Percentiles rank a stretch among this genome's conserved stretches.
Conservation (phyloP, 1,140 invertebrate species). For the Caenorhabditis brenneri region DNA sequence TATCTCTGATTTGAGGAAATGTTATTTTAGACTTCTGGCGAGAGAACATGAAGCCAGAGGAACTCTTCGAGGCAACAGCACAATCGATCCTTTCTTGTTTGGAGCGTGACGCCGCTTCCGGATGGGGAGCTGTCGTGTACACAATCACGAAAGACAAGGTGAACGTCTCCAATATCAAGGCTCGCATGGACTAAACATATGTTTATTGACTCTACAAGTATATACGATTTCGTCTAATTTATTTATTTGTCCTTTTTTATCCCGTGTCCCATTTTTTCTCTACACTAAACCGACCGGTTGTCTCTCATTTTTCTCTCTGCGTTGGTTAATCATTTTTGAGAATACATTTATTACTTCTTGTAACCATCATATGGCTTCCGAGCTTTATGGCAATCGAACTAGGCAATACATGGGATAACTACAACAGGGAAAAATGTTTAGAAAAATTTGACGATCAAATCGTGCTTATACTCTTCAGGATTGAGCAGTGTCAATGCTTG, state of each 20-base stretch:
- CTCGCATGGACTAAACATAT: slow-evolving; percentile 67
- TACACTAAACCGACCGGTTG: background rate
- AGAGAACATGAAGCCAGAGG: slow-evolving; percentile 79
- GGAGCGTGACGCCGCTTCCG: slow-evolving; percentile 94
- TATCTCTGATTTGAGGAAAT: background rate
- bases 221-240: slow-evolving; percentile 36
- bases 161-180: slow-evolving; percentile 67
- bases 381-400: background rate
- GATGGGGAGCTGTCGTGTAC: slow-evolving; percentile 95
- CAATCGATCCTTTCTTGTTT: slow-evolving; percentile 93
- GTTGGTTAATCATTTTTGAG: background rate
- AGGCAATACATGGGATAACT: background rate
- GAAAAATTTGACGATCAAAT: slow-evolving; percentile 23
- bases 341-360: background rate
- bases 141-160: slow-evolving; percentile 77
- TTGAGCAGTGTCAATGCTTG: background rate
- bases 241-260: slow-evolving; percentile 5
- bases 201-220: background rate
- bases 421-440: background rate
- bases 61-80: slow-evolving; percentile 94
- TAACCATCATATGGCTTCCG: background rate
- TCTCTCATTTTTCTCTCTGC: background rate
- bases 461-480: background rate
- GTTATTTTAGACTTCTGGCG: slow-evolving; percentile 62
- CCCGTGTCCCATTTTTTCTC: background rate